Evolutionary conservation across 2,888 invertebrate species (phyloP), one percentile per base, ranked within the genome.

Genomic region (Mantis religiosa): DNA sequence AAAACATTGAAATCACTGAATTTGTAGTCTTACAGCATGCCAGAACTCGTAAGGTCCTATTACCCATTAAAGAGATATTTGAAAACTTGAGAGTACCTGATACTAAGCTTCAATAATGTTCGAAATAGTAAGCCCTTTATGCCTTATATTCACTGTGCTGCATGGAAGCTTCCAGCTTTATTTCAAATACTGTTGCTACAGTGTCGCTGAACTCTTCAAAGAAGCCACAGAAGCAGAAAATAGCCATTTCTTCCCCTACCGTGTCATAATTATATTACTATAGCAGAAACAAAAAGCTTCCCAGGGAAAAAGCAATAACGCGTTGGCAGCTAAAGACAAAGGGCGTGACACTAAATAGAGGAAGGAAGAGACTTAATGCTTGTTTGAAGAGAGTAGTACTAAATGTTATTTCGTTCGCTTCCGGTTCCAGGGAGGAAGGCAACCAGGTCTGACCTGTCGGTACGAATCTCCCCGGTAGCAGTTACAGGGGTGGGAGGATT

Each of bases 361-460:
- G 27, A 41, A 25, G 41, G n/a, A 84, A 34, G 34, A 30, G 34
- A 84, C 20, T 84, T 34, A 20, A 84, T 9, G n/a, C 34, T 41
- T 20, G 30, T 41, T 25, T 34, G 30, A 47, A 84, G 41, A 41
- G 84, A n/a, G 84, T 34, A 47, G 20, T 41, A 25, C 84, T 41
- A 47, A 85, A 47, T 85, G 85, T 27, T 54, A 85, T 85, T 85
- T 85, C 54, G 47, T 85, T 85, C 85, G 27, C 85, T 85, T 85
- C 85, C 85, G 85, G 85, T 54, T 47, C 1, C 27, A 27, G 14
- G 8, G 27, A n/a, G 47, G 41, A 85, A 41, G 85, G 27, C 85
- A 14, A 27, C n/a, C 6, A 47, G 85, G 27, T 41, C n/a, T 28
- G 14, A 15, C 15, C 41, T 47, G 85, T 27, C 28, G 27, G 28